phyloP scores from a whole-genome alignment of 92 coral and sea anemone species.

The Epizoanthus illoricatus region DNA sequence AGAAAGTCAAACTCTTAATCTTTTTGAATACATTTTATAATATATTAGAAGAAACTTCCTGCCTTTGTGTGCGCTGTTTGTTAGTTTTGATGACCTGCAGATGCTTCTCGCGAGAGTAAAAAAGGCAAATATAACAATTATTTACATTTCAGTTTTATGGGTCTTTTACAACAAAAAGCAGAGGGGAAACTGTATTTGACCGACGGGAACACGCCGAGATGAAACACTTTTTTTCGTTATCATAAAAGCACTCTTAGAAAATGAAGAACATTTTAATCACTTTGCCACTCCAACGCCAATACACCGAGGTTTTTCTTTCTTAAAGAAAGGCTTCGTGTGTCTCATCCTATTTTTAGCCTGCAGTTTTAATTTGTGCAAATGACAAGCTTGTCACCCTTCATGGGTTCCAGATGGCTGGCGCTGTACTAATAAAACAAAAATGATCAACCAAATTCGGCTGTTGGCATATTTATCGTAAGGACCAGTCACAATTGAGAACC shows the following conservation, averaged over 20 bases:
- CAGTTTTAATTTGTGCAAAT: slow-evolving; percentile 41
- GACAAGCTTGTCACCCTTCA: slow-evolving; percentile 36
- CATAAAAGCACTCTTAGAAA: neutral
- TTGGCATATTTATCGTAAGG: slow-evolving; percentile 39
- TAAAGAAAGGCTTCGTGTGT: slow-evolving; percentile 18
- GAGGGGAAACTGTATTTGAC: no score
- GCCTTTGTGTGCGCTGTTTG: neutral
- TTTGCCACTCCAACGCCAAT: neutral
- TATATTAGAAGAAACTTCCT: slow-evolving; percentile 1
- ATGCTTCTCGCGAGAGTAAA: neutral
- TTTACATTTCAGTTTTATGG: neutral
- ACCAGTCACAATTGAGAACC: slow-evolving; percentile 35
- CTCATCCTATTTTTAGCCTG: slow-evolving; percentile 27
- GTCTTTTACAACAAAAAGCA: neutral
- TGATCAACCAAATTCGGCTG: slow-evolving; percentile 35
- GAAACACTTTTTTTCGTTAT: neutral
- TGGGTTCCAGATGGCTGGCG: slow-evolving; percentile 37
- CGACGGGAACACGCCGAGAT: neutral
- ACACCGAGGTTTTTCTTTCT: no score
- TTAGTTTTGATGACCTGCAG: slow-evolving; percentile 6
- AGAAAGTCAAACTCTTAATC: neutral
- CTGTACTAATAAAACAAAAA: slow-evolving; percentile 34
- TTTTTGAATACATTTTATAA: slow-evolving; percentile 1
- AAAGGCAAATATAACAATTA: neutral
- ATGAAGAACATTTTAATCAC: slow-evolving; percentile 8